Conservation (phyloP, 2,797 vertebrate species). For the Channallabes apus region DNA sequence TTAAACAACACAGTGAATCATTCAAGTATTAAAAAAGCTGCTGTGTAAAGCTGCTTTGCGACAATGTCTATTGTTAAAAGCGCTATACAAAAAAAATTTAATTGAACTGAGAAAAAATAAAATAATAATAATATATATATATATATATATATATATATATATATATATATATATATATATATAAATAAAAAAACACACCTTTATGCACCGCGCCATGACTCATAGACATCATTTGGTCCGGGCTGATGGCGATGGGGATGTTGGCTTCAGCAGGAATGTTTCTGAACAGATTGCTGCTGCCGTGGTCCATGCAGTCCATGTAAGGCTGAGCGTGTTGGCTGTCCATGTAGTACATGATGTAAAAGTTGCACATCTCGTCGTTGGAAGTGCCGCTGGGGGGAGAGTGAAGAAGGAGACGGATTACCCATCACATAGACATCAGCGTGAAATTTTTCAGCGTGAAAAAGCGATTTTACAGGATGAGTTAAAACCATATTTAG, state of each 20-base stretch:
- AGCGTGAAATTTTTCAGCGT: neutral
- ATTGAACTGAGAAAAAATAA: no score
- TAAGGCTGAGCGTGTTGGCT: constrained; percentile 83
- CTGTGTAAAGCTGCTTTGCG: no score
- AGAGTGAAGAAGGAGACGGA: neutral
- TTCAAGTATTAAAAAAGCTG: no score
- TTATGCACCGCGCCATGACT: constrained; percentile 66
- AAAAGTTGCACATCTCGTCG: constrained; percentile 99
- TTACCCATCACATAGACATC: neutral
- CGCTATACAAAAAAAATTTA: no score
- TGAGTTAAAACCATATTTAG: neutral
- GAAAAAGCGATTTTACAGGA: neutral
- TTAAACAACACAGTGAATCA: no score
- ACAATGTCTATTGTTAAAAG: no score
- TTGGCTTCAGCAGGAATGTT: constrained; percentile 87
- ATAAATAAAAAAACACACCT: no score
- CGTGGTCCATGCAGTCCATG: constrained; percentile 86
- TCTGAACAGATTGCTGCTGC: constrained; percentile 79
- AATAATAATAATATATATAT: no score
- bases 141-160: no score
- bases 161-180: no score
- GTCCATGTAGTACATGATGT: constrained; percentile 99
- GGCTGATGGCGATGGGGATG: constrained; percentile 78
- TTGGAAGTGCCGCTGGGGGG: constrained; percentile 82
- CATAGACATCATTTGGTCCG: constrained; percentile 80